Evolutionary conservation across 2,113 vertebrate species (phyloP), one percentile per base, ranked within the genome.

Genomic region (Caretta caretta): DNA sequence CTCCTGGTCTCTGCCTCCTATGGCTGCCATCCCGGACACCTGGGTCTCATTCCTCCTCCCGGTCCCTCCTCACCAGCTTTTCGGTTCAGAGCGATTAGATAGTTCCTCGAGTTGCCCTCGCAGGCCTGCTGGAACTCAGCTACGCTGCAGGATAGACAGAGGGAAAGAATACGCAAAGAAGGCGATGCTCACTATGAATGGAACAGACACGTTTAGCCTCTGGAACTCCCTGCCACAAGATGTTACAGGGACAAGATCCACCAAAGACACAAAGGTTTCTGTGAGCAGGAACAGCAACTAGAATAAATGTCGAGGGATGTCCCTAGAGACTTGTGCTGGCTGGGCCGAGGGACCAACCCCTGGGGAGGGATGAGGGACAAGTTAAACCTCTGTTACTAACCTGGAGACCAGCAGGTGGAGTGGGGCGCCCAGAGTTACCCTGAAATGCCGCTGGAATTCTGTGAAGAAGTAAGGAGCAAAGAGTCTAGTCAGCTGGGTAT

Each of bases 41-140:
- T 72, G 75, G 22, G 75, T 46, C 75, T 5, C 59, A 62, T 35
- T 62, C 59, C 29, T 54, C 53, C 53, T 54, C 53, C 29, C n/a
- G 9, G n/a, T 72, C n/a, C n/a, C 65, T 38, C 95, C 97, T 93
- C 84, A 97, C 97, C 95, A 48, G 17, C 90, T 97, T 98, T 97
- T 49, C 96, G 96, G 94, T 94, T 95, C 90, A 99, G 95, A 90
- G 93, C 97, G n/a, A 99, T 95, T 7, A 99, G 97, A 93, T 98
- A 99, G 27, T 97, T 97, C 93, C 8, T 95, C 93, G 80, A 65
- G 84, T 98, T 98, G 49, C 98, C 98, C 89, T 96, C 98, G 42
- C 97, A 81, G 91, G 98, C 97, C 93, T 98, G 94, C 57, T 98
- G 95, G 29, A 99, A 98, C 31, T 99, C 99, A 38, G 93, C 98